Percentiles rank a stretch among this genome's conserved stretches.
Conservation (phyloP, 1,140 invertebrate species). For the Chymomyza costata region DNA sequence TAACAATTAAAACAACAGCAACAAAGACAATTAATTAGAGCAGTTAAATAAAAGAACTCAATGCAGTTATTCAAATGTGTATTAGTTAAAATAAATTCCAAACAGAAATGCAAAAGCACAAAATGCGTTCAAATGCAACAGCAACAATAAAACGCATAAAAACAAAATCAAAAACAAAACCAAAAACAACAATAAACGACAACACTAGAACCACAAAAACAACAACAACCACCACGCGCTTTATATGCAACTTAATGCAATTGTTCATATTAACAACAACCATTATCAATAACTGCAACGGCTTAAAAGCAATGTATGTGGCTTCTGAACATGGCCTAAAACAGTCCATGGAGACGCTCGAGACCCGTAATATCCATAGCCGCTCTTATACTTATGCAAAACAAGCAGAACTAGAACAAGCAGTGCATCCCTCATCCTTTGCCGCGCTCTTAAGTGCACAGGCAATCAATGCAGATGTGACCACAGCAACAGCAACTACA, state of each 20-base stretch:
- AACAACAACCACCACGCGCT: constrained; percentile 17
- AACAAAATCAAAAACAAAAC: constrained; percentile 24
- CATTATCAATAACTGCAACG: constrained; percentile 34
- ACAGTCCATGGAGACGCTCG: too few relatives aligned
- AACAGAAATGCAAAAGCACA: constrained; percentile 48
- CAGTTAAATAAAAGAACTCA: constrained; percentile 42
- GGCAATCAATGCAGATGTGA: too few relatives aligned
- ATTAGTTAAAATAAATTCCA: constrained; percentile 55
- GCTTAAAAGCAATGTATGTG: too few relatives aligned
- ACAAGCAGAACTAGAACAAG: too few relatives aligned
- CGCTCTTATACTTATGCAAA: too few relatives aligned
- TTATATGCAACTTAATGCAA: constrained; percentile 46
- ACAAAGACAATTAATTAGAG: constrained; percentile 5
- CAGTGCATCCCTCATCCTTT: too few relatives aligned
- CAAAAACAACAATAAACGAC: constrained; percentile 22
- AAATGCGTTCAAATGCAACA: constrained; percentile 69
- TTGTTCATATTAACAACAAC: constrained; percentile 51
- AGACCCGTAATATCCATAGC: too few relatives aligned
- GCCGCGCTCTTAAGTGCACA: too few relatives aligned
- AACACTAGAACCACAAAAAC: constrained; percentile 8
- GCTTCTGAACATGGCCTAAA: too few relatives aligned
- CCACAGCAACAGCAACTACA: constrained; percentile 4
- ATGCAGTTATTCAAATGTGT: constrained; percentile 67
- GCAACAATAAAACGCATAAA: constrained; percentile 31
- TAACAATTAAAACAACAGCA: constrained; percentile 3